A percentile compares a stretch with the other conserved stretches of the same genome.
Conservation (phyloP, 2,113 vertebrate species). For the Physeter macrocephalus region DNA sequence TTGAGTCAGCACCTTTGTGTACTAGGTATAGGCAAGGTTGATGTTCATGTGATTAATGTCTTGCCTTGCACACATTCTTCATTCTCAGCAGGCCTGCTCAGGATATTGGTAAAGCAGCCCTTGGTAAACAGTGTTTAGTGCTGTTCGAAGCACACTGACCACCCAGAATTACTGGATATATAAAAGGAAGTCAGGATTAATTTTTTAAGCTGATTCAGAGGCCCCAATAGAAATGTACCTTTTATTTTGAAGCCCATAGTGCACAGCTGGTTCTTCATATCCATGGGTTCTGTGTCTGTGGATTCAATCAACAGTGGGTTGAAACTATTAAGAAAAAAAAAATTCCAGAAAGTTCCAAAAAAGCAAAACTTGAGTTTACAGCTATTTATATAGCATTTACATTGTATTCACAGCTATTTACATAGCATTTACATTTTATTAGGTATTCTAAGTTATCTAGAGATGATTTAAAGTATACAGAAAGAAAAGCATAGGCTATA, state of each 20-base stretch:
- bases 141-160: constrained; percentile 34
- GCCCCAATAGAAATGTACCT: not conserved
- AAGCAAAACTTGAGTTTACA: not conserved
- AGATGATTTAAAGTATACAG: not conserved
- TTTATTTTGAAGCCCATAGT: not conserved
- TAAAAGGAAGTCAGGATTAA: constrained; percentile 46
- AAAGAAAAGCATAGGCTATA: not conserved
- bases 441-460: not conserved
- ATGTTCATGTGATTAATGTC: constrained; percentile 61
- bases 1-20: constrained; percentile 27
- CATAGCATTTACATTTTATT: not conserved
- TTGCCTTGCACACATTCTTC: constrained; percentile 25
- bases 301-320: not conserved
- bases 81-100: constrained; percentile 38
- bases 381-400: not conserved
- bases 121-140: constrained; percentile 39
- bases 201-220: not conserved
- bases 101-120: constrained; percentile 31
- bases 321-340: not conserved
- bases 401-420: not conserved
- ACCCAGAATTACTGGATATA: not conserved
- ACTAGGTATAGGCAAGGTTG: not conserved
- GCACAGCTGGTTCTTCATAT: not conserved
- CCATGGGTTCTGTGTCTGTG: not conserved
- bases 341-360: not conserved